Percentiles rank a stretch among this genome's conserved stretches.
phyloP scores from a whole-genome alignment of 2,113 vertebrate genomes.

The Rhinoderma darwinii region DNA sequence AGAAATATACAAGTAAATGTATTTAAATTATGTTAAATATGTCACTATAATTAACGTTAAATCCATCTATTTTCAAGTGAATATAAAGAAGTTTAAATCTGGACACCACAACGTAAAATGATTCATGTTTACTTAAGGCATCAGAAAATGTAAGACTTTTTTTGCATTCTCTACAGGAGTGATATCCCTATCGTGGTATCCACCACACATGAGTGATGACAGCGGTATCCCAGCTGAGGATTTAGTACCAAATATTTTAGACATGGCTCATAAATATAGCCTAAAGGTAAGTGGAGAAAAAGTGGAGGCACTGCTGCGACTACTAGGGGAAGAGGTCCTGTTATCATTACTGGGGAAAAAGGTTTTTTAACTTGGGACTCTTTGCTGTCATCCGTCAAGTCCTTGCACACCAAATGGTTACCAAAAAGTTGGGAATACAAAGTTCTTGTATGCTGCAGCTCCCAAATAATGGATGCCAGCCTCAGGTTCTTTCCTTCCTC shows the following conservation, averaged over 20 bases:
- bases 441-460: no score
- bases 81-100: no score
- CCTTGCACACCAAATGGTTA: neutral
- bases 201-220: conserved; percentile 84
- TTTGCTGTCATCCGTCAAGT: neutral
- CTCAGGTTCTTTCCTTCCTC: no score
- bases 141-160: neutral
- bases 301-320: neutral
- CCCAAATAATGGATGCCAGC: no score
- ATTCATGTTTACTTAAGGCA: neutral
- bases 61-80: no score
- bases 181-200: conserved; percentile 94
- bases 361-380: neutral
- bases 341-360: no score
- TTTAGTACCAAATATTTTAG: conserved; percentile 85
- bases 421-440: neutral
- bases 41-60: no score
- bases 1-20: no score
- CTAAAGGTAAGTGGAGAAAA: conserved; percentile 80
- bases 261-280: conserved; percentile 88
- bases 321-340: neutral
- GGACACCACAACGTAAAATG: no score
- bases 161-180: conserved; percentile 78
- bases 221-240: conserved; percentile 86
- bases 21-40: no score